Percentiles rank a stretch among this genome's conserved stretches.
Conservation (phyloP, 2,888 invertebrate species). For the Thyatira batis region DNA sequence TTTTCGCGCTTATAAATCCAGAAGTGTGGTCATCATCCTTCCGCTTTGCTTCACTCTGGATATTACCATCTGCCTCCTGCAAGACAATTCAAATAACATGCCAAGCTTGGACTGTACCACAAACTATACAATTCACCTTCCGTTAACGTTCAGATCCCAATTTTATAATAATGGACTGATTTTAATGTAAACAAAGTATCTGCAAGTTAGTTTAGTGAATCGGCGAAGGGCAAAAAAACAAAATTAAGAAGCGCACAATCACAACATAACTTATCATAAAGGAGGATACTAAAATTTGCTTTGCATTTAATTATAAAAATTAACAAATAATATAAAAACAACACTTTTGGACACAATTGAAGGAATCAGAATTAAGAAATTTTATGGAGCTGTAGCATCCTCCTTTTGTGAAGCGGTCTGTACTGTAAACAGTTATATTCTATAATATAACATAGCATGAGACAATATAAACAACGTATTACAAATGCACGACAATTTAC, state of each 20-base stretch:
- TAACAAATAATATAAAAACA: too few species aligned
- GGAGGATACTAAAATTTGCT: neutral
- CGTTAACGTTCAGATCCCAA: constrained; percentile 4
- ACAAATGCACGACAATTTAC: neutral
- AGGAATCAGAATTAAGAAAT: too few species aligned
- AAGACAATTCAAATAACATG: constrained; percentile 68
- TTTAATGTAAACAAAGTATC: neutral
- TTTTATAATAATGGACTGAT: neutral
- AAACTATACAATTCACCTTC: constrained; percentile 10
- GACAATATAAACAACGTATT: neutral
- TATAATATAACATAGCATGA: neutral
- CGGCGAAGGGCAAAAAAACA: constrained; percentile 17
- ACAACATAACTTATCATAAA: constrained; percentile 16
- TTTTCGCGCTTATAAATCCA: constrained; percentile 49
- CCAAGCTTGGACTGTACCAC: constrained; percentile 52
- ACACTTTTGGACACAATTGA: too few species aligned
- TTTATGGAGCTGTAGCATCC: neutral
- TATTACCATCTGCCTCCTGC: constrained; percentile 67
- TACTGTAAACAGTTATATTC: neutral
- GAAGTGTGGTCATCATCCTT: constrained; percentile 58
- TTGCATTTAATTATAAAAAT: too few species aligned
- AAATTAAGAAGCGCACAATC: constrained; percentile 51
- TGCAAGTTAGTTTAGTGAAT: constrained; percentile 31
- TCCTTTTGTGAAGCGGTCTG: neutral
- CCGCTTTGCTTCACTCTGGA: constrained; percentile 64